Evolutionary conservation across 2,888 invertebrate species (phyloP).

Genomic region (Odontothrips loti): DNA sequence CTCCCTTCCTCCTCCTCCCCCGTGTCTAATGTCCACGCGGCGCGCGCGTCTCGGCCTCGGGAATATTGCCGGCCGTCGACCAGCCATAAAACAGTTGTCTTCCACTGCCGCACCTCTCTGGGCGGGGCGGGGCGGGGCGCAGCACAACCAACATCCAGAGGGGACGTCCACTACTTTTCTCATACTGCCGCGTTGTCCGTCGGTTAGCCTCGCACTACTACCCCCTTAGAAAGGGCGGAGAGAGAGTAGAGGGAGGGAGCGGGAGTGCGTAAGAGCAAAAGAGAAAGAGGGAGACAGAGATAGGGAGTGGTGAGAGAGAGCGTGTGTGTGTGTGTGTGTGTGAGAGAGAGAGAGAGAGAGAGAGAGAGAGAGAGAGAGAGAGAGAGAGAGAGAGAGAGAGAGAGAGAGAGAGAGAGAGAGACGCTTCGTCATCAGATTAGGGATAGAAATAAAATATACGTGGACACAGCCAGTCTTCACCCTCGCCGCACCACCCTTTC

Average conservation of each 20-base stretch:
- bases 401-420: neutral
- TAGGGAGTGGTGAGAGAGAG: neutral
- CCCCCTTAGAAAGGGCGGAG: too few relatives aligned
- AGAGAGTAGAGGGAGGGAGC: too few relatives aligned
- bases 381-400: too few relatives aligned
- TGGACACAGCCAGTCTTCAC: neutral
- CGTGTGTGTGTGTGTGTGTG: too few relatives aligned
- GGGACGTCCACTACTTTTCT: neutral
- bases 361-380: too few relatives aligned
- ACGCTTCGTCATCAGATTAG: slow-evolving; percentile 24
- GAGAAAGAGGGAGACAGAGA: too few relatives aligned
- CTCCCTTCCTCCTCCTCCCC: neutral
- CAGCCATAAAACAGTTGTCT: slow-evolving; percentile 20
- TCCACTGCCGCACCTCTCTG: neutral
- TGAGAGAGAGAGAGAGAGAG: too few relatives aligned
- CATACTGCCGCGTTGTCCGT: too few relatives aligned
- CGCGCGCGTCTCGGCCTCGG: neutral
- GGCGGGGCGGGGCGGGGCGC: neutral
- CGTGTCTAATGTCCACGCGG: neutral
- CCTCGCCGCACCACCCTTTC: neutral
- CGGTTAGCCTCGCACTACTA: too few relatives aligned
- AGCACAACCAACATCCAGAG: neutral
- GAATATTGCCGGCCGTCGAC: slow-evolving; percentile 11
- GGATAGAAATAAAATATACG: slow-evolving; percentile 13
- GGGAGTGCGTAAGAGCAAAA: too few relatives aligned